Base-by-base conservation (phyloP, 2,888 invertebrate genomes). In the Aethes cnicana region DNA sequence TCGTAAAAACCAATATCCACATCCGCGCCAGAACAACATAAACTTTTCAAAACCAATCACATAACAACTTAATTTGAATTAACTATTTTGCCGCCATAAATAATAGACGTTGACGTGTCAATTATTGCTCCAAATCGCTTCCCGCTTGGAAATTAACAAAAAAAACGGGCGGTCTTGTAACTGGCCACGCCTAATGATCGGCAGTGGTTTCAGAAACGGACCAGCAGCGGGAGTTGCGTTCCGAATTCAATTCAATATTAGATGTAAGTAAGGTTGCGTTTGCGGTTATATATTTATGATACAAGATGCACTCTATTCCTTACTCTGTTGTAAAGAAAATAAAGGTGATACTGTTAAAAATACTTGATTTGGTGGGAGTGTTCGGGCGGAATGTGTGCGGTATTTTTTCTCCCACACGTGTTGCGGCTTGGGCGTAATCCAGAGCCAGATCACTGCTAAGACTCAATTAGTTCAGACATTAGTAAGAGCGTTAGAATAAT, bases 381-480 rank as follows among this genome's bases (percentile, higher is more conserved):
- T 71, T 72, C 60, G 54, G 54, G 56, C 55, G 62, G 68, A 66
- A 67, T 67, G 71, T 70, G 66, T 69, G 69, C 66, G 68, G 39
- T 67, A 71, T 80, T 82, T 84, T 82, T 80, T 71, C 50, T 58
- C 59, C 56, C 74, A 74, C 86, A 87, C 76, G 78, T 85, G 83
- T 80, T 72, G 72, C 64, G 72, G 70, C 64, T 65, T 52, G 32
- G 69, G 68, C 64, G 68, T 71, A 64, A 64, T 68, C 57, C 64
- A 67, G 66, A 86, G 89, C 87, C 89, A 89, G 87, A 87, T 79
- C 85, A 61, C 70, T 64, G 78, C 71, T 84, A 76, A 70, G 66
- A 81, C 76, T 84, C 84, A 87, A 89, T 89, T 89, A 86, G 88
- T 89, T 85, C 88, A 70, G 86, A 87, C 89, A 89, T 89, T 89